phyloP scores from a whole-genome alignment of 1,140 invertebrate species.

The Phymorhynchus buccinoides region DNA sequence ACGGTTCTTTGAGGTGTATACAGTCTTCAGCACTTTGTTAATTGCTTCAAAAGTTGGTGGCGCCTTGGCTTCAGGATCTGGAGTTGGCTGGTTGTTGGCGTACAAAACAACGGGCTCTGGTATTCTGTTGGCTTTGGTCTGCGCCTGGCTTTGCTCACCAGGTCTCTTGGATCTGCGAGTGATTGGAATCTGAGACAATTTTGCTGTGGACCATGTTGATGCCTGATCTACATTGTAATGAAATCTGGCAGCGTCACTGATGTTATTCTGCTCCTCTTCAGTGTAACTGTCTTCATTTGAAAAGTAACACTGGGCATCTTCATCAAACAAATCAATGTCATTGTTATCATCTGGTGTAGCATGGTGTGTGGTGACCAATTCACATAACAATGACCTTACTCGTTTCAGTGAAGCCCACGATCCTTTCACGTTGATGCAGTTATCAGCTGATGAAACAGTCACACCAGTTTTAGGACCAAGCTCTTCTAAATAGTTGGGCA shows the following conservation, averaged over 20 bases:
- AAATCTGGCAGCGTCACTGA: background rate
- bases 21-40: conserved; percentile 33
- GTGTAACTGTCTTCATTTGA: background rate
- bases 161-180: conserved; percentile 13
- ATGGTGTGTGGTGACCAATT: conserved; percentile 39
- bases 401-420: conserved; percentile 42
- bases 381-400: conserved; percentile 40
- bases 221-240: background rate
- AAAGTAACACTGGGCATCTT: background rate
- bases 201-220: conserved; percentile 17
- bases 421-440: conserved; percentile 37
- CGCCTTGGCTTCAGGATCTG: conserved; percentile 15
- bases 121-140: background rate
- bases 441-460: conserved; percentile 28
- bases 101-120: conserved; percentile 40
- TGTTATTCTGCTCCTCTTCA: background rate
- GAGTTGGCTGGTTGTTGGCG: conserved; percentile 20
- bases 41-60: conserved; percentile 26
- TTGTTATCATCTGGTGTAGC: conserved; percentile 20
- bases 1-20: conserved; percentile 20
- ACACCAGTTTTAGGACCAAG: conserved; percentile 40
- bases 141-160: background rate
- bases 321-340: conserved; percentile 17
- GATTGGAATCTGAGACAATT: conserved; percentile 18
- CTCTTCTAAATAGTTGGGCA: conserved; percentile 39